Conservation (phyloP, 2,113 vertebrate species). For the Datnioides undecimradiatus region DNA sequence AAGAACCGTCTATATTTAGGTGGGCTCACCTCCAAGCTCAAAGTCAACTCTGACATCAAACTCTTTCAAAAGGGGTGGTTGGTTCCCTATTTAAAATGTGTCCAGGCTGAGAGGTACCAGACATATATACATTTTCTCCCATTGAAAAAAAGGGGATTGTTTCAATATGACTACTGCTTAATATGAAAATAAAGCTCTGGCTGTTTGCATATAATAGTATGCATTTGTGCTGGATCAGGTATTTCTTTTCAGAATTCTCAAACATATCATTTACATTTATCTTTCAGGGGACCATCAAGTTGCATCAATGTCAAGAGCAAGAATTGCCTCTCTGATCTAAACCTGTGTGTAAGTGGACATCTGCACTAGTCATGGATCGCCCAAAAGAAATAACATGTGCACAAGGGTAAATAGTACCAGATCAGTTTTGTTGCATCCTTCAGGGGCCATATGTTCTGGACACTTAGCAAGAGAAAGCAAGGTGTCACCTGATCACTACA, state of each 20-base stretch:
- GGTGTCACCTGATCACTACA: background rate
- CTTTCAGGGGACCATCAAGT: background rate
- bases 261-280: background rate
- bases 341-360: background rate
- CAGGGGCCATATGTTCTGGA: background rate
- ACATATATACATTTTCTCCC: conserved; percentile 8
- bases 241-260: background rate
- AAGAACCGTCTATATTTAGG: conserved; percentile 57
- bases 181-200: background rate
- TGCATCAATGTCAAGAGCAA: background rate
- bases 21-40: conserved; percentile 24
- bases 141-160: background rate
- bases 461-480: background rate
- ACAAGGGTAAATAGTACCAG: background rate
- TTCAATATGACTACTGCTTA: background rate
- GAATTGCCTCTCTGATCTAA: background rate
- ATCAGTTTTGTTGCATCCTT: background rate
- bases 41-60: conserved; percentile 17
- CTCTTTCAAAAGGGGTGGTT: conserved; percentile 5
- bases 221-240: background rate
- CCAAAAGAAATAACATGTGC: background rate
- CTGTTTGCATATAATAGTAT: conserved; percentile 2
- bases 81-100: background rate
- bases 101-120: conserved; percentile 1
- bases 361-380: background rate